A percentile compares a stretch with the other conserved stretches of the same genome.
Evolutionary conservation across 2,888 invertebrate species (phyloP).

Genomic region (Drosophila paranaensis): DNA sequence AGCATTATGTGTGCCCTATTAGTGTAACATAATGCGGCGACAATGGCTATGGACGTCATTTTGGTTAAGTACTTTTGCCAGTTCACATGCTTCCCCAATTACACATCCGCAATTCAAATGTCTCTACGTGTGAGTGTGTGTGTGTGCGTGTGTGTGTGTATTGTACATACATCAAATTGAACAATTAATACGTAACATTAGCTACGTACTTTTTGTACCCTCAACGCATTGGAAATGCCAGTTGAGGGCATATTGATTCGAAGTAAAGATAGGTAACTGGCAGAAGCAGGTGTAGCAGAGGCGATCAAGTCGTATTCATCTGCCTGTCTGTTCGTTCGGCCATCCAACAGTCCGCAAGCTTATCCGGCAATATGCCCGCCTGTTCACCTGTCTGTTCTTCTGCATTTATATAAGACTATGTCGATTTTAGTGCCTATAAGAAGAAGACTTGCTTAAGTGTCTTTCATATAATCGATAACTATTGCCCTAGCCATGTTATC

Average conservation of each 20-base stretch:
- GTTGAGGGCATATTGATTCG: background rate
- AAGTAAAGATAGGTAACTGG: background rate
- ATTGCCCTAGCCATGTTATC: too few species aligned
- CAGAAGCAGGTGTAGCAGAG: too few species aligned
- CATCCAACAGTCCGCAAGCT: too few species aligned
- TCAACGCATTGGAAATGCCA: background rate
- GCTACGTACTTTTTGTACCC: background rate
- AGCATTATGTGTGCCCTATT: constrained; percentile 43
- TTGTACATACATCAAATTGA: constrained; percentile 5
- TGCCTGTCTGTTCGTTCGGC: too few species aligned
- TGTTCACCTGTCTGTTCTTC: too few species aligned
- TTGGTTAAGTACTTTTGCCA: constrained; percentile 29
- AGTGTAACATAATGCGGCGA: constrained; percentile 57
- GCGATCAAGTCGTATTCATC: too few species aligned
- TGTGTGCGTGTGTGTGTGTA: background rate
- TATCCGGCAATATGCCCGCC: too few species aligned
- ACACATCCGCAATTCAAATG: constrained; percentile 10
- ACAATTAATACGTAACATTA: constrained; percentile 15
- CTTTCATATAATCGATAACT: too few species aligned
- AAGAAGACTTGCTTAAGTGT: too few species aligned
- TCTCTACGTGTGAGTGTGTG: background rate
- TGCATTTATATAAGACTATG: too few species aligned
- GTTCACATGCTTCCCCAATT: constrained; percentile 28
- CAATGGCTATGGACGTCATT: constrained; percentile 38
- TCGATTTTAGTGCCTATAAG: too few species aligned